phyloP scores from a whole-genome alignment of 2,888 invertebrate species.

The Campopleginae sp. region DNA sequence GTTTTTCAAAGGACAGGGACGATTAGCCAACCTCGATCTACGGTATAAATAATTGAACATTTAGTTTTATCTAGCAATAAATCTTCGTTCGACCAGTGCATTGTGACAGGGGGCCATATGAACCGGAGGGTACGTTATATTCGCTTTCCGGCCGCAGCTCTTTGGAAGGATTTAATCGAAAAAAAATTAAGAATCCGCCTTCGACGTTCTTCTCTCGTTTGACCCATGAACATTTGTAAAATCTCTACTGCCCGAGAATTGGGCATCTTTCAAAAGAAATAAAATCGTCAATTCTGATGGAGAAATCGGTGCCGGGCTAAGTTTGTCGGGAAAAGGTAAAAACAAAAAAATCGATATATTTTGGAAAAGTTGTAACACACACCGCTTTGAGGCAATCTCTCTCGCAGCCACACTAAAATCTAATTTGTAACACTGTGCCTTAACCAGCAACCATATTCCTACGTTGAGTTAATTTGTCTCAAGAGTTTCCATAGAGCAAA shows the following conservation, averaged over 20 bases:
- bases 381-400: not conserved
- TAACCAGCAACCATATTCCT: not conserved
- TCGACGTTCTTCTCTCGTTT: no score
- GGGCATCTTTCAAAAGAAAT: no score
- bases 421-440: not conserved
- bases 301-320: no score
- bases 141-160: no score
- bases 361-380: not conserved
- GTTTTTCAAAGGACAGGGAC: not conserved
- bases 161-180: no score
- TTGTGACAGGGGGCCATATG: not conserved
- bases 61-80: not conserved
- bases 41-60: not conserved
- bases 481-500: not conserved
- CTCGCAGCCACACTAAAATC: not conserved
- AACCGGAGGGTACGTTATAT: not conserved
- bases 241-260: no score
- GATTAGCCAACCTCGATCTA: not conserved
- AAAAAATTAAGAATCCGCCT: no score
- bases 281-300: no score
- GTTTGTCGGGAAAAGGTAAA: not conserved
- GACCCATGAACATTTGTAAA: no score
- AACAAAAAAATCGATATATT: not conserved
- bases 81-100: not conserved
- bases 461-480: not conserved